Evolutionary conservation across 1,140 invertebrate species (phyloP), one percentile per base, ranked within the genome.

Genomic region (Nymphalis io): DNA sequence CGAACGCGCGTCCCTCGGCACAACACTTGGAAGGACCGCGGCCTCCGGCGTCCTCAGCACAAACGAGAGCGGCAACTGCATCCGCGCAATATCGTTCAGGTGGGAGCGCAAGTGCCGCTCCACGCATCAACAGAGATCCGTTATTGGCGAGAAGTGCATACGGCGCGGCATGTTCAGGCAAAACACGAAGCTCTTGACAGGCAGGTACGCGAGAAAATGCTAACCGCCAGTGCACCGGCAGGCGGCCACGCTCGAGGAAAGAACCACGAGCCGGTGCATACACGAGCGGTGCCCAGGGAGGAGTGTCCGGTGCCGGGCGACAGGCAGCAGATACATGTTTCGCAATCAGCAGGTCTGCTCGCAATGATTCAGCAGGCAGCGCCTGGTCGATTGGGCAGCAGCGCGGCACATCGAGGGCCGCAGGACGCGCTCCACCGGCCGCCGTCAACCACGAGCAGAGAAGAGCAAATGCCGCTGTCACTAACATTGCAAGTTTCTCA

Each of bases 81-180:
- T 95, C 95, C 16, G 93, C 92, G 75, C 95, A 95, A 73, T 93
- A 95, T 3, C 93, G 84, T 0, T 73, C 61, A 0, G 93, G 91
- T 2, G 88, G 75, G 23, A 94, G 81, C 2, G 79, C 5, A 70
- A 39, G 0, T 44, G 68, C 6, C 76, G 84, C 39, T n/a, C 92
- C 84, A 0, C 93, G 84, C 39, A 94, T 68, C 48, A 92, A 84
- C 16, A 93, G 81, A 0, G 91, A 93, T 0, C 94, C 95, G 74
- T 93, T 93, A 16, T 93, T 93, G 16, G 94, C 92, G 0, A 94
- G 75, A 1, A 93, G 59, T 46, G 93, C 92, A 82, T 70, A 92
- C 63, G 55, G 90, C 78, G 66, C 87, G 76, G 70, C 92, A 58
- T 73, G 84, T 68, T 74, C 80, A 69, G 62, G 73, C 65, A 80